Evolutionary conservation across 1,140 invertebrate genomes (phyloP).

Genomic region (Diploscapter pachys): DNA sequence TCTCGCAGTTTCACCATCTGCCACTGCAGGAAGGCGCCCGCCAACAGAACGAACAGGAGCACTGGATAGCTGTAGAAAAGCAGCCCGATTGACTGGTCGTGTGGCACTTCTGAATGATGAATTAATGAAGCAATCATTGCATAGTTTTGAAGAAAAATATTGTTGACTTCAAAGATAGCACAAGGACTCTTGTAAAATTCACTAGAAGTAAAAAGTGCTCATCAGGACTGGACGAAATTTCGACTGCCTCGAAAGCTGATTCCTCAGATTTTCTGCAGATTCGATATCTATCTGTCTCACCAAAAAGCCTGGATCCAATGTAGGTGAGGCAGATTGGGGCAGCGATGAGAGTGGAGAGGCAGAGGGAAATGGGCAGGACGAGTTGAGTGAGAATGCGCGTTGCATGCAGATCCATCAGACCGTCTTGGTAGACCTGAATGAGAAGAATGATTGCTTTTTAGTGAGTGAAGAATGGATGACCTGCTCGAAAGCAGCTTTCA

Average conservation of each 20-base stretch:
- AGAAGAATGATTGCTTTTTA: slow-evolving; percentile 4
- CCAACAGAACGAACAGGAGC: slow-evolving; percentile 71
- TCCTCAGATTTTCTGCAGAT: too few relatives aligned
- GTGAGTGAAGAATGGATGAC: slow-evolving; percentile 65
- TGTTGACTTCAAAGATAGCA: too few relatives aligned
- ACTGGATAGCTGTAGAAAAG: slow-evolving; percentile 86
- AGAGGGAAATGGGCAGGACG: slow-evolving; percentile 79
- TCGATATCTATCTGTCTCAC: slow-evolving; percentile 17
- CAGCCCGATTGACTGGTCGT: slow-evolving; percentile 74
- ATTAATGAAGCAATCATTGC: too few relatives aligned
- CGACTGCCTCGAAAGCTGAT: too few relatives aligned
- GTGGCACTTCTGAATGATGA: slow-evolving; percentile 41
- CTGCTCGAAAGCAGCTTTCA: slow-evolving; percentile 83
- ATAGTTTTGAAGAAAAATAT: too few relatives aligned
- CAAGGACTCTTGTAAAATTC: too few relatives aligned
- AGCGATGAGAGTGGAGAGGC: slow-evolving; percentile 45
- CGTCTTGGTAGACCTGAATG: slow-evolving; percentile 72
- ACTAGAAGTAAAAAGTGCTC: background rate
- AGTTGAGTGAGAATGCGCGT: slow-evolving; percentile 78
- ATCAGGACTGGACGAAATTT: background rate
- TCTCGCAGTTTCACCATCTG: slow-evolving; percentile 86
- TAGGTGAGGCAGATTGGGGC: slow-evolving; percentile 15
- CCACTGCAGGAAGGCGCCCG: slow-evolving; percentile 70
- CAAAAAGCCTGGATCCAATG: slow-evolving; percentile 28
- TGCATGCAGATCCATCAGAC: slow-evolving; percentile 85